Evolutionary conservation across 1,140 invertebrate species (phyloP), one percentile per base, ranked within the genome.

Genomic region (Drosophila bocqueti): DNA sequence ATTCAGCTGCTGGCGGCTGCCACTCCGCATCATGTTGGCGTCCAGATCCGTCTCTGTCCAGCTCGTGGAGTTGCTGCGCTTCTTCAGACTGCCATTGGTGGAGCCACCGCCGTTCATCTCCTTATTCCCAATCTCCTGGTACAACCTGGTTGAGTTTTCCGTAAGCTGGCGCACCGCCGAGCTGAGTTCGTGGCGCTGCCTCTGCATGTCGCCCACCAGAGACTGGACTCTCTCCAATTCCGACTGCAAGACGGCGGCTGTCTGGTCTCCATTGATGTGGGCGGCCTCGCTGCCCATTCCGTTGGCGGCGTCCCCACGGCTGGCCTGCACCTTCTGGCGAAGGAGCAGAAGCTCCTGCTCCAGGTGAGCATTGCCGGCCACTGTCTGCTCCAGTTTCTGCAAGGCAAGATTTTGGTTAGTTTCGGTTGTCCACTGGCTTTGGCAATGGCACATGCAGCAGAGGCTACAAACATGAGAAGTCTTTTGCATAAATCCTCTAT

Each of bases 1-100:
- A 31, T 74, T 85, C 7, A 91, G 7, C 67, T 81, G 79, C 75
- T 90, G 85, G 5, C 87, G 85, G 42, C 79, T 90, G 54, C 78
- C 85, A 79, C 90, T 79, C 36, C 79, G 55, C 38, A 80, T 58
- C 72, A 87, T 94, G 65, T 96, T 96, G 0, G 96, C 96, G 91
- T 98, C 97, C 36, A 98, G 91, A 93, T 98, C 97, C 2, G 97
- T 98, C 93, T 98, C 97, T n/a, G 96, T 93, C 96, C 98, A 98
- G 13, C 95, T 95, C 29, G 93, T 94, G 57, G 94, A 68, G 79
- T 93, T 65, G 62, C 91, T 91, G 18, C 93, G 93, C 62, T 94
- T 94, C 76, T 94, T 94, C 3, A 91, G 74, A 21, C 81, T 83
- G 29, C 93, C 86, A 45, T 83, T 91, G 16, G 83, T 66, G 47